Conservation (phyloP, 2,113 vertebrate genomes). For the Abramis brama region DNA sequence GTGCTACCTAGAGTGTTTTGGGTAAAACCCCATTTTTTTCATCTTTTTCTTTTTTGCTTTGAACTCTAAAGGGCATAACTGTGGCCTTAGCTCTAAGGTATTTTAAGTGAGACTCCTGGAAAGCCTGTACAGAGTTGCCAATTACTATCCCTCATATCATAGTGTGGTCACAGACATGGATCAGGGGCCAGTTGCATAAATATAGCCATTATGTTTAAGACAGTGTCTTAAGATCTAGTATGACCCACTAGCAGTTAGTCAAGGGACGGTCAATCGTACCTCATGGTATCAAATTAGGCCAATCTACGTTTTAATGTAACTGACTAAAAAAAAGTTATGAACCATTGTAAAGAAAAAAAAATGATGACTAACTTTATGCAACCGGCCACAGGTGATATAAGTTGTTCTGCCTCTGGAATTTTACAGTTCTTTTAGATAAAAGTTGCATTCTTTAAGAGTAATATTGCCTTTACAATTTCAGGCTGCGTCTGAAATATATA, state of each 20-base stretch:
- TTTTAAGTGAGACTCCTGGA: conserved; percentile 37
- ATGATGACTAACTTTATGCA: no score
- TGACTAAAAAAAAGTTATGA: no score
- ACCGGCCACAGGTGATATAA: neutral
- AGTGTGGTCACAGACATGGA: neutral
- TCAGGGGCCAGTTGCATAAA: no score
- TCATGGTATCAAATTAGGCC: no score
- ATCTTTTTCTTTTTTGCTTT: neutral
- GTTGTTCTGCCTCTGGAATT: neutral
- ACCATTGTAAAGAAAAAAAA: no score
- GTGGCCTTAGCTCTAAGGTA: conserved; percentile 10
- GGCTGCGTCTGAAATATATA: neutral
- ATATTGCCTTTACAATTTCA: neutral
- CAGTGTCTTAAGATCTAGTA: no score
- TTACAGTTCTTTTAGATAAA: neutral
- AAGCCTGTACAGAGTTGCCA: conserved; percentile 17
- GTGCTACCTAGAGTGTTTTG: neutral
- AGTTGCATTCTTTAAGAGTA: neutral
- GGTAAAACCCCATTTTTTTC: neutral
- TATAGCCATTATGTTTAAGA: no score
- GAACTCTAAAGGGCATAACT: neutral
- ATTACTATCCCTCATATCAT: conserved; percentile 19
- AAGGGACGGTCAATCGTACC: no score
- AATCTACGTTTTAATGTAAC: no score
- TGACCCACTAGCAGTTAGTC: no score